Base-by-base conservation (phyloP, 2,113 vertebrate genomes). In the Pogona vitticeps region DNA sequence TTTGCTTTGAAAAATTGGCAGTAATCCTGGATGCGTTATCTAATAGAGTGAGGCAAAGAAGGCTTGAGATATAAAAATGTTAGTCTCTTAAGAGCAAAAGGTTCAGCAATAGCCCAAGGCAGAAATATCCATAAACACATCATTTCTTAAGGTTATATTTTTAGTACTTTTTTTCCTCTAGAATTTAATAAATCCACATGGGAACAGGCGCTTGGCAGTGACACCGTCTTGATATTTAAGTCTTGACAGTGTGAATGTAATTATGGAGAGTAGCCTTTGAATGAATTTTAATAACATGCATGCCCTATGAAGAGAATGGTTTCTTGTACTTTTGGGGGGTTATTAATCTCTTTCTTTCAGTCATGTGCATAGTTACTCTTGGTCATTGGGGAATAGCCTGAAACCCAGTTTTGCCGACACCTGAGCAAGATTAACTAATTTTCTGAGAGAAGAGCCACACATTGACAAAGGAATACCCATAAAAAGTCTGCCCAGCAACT, bases 171-270 rank as follows among this genome's bases (percentile, higher is more conserved):
- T 72, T 87, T 76, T 85, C 28, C 17, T 67, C 21, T 21, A 31
- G 6, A 90, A 87, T 80, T 86, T 84, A 31, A 26, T 89, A 59
- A 86, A 91, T 90, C 86, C 91, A 88, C 86, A 90, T 67, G 71
- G 79, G 79, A 87, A 83, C 70, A 80, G 86, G 88, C 91, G 89
- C 72, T 87, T 90, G 87, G 67, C 79, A 82, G 72, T 83, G 72
- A 86, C 76, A 86, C 82, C 42, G n/a, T 80, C 84, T 90, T 88
- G 83, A 92, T 90, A 89, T 92, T 80, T 81, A 91, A 90, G 76
- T 76, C 85, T 26, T 87, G 85, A 87, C 71, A 82, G 70, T 89
- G 88, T 84, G 91, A 79, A 80, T 88, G 79, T 70, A 92, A 83
- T 83, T 80, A 75, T 63, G 40, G 88, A 90, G 68, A 76, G 91